Base-by-base conservation (phyloP, 2,888 invertebrate genomes). In the Drosophila bunnanda region DNA sequence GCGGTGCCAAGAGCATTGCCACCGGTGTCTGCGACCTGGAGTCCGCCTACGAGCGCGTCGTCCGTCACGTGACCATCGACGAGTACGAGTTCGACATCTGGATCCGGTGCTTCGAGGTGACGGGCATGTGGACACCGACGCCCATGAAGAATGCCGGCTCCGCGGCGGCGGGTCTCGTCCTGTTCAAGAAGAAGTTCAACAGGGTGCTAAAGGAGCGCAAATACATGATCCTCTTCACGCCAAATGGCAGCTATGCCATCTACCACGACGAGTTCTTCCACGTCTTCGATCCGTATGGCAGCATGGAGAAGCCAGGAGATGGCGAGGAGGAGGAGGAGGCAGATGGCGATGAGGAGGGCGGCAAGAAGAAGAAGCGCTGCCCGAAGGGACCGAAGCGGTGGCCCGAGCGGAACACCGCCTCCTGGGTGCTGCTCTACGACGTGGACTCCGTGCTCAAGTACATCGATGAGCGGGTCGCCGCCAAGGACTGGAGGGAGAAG, bases 31-130 rank as follows among this genome's bases (percentile, higher is more conserved):
- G 93, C 2, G 94, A 95, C 77, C 85, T 94, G 64, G 93, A 91
- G 6, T 91, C 93, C 15, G 93, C 94, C 22, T 93, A 94, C 55
- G 95, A 94, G 79, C 93, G 95, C 75, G 93, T 94, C 3, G 94
- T 95, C 15, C 94, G 94, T 78, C 95, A 95, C 80, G 90, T 95
- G 28, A 93, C 95, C 38, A 91, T 95, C 9, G 94, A 95, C 62
- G 94, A 94, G 1, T 94, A 95, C 77, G 94, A 94, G 77, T 94
- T 95, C 62, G 94, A 95, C 75, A 93, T 94, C 77, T 93, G 93
- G 72, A 91, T 94, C 20, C 93, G 94, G 36, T 92, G 94, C 17
- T 93, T 94, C 74, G 93, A 94, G 62, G 91, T 88, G 0, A 38
- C 93, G 34, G 94, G 94, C 76, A 60, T 82, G 67, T 73, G 69